phyloP scores from a whole-genome alignment of 2,797 vertebrate genomes.

The Eulemur rubriventer region DNA sequence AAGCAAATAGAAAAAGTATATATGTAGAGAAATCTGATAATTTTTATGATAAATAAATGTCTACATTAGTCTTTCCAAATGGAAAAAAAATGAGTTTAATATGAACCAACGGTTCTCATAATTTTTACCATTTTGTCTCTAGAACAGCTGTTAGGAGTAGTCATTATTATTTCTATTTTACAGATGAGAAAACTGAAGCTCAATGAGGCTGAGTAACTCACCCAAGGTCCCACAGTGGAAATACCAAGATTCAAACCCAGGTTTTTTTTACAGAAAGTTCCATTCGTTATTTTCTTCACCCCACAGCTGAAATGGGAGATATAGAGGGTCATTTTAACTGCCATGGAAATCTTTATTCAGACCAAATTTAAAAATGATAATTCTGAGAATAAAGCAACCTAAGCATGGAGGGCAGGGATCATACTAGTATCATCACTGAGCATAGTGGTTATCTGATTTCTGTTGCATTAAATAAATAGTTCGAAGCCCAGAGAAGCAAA shows the following conservation, averaged over 20 bases:
- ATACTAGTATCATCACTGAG: not conserved
- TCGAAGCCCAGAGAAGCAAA: not conserved
- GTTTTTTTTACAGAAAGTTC: not conserved
- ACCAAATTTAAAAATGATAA: conserved; percentile 2
- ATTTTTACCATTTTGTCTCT: not conserved
- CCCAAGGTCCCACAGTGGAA: not conserved
- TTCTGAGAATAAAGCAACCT: not conserved
- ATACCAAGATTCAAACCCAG: not conserved
- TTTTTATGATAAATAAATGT: not conserved
- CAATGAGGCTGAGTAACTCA: not conserved
- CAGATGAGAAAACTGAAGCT: not conserved
- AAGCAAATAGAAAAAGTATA: not conserved
- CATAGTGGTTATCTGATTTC: not conserved
- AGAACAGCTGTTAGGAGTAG: not conserved
- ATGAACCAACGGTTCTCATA: not conserved
- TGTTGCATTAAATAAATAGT: not conserved
- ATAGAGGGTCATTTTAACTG: not conserved
- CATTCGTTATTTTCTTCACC: not conserved
- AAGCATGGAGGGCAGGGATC: not conserved
- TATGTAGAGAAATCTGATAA: not conserved
- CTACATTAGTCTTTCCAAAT: not conserved
- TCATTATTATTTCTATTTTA: not conserved
- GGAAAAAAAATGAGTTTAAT: not conserved
- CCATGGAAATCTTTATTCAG: not conserved
- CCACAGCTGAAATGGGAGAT: not conserved